These are phyloP conservation scores for Oryctes rhinoceros DNA, from an alignment of 1,140 invertebrate genomes.

Conservation along the genomic window DNA sequence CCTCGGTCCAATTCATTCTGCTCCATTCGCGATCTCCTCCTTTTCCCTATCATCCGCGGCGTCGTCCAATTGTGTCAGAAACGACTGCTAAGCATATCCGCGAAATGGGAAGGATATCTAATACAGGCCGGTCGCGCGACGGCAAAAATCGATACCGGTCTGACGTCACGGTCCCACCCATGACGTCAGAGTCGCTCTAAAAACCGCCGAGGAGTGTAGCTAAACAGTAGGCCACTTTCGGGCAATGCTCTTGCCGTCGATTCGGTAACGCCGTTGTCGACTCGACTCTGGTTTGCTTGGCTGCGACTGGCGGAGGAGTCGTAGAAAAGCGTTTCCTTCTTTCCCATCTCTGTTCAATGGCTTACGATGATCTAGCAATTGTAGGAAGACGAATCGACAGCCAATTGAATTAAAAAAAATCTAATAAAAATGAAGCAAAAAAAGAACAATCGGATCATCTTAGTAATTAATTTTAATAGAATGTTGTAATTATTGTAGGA, in stretches of 20 bases:
- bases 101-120: neutral
- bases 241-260: slow-evolving; percentile 31
- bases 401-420: too few relatives aligned
- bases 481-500: too few relatives aligned
- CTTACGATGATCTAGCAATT: neutral
- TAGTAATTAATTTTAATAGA: too few relatives aligned
- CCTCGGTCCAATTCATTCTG: neutral
- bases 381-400: neutral
- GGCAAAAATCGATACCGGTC: slow-evolving; percentile 22
- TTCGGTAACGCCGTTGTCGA: neutral
- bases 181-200: slow-evolving; percentile 44
- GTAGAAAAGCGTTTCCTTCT: neutral
- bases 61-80: slow-evolving; percentile 17
- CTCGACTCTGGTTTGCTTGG: neutral
- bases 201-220: slow-evolving; percentile 21
- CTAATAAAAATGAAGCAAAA: too few relatives aligned
- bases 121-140: slow-evolving; percentile 5
- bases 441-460: too few relatives aligned
- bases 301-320: neutral
- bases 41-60: neutral
- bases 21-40: too few relatives aligned
- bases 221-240: slow-evolving; percentile 36
- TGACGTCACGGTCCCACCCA: slow-evolving; percentile 46
- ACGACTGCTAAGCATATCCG: slow-evolving; percentile 29
- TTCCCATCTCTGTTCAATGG: neutral